Percentiles rank a stretch among this genome's conserved stretches.
Evolutionary conservation across 92 coral and sea anemone genomes (phyloP).

Genomic region (Heliopora coerulea): DNA sequence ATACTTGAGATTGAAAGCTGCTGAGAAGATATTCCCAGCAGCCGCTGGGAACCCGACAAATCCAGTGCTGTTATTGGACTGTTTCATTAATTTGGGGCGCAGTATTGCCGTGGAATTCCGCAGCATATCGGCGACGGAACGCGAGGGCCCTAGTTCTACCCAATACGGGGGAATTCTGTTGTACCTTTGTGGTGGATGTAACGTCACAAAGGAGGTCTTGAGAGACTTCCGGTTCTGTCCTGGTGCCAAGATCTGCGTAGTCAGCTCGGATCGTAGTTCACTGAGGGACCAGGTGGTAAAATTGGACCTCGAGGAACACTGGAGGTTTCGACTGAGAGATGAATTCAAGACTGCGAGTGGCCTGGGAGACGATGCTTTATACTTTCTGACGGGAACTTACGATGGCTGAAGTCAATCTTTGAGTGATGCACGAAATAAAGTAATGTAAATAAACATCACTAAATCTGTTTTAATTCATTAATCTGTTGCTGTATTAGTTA

Average conservation of each 20-base stretch:
- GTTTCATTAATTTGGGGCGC: constrained; percentile 88
- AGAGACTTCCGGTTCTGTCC: constrained; percentile 81
- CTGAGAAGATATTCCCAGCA: constrained; percentile 75
- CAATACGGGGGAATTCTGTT: constrained; percentile 85
- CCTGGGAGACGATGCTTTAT: constrained; percentile 83
- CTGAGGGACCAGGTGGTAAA: constrained; percentile 94
- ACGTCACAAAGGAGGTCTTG: constrained; percentile 73
- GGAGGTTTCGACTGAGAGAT: constrained; percentile 95
- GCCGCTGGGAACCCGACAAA: constrained; percentile 69
- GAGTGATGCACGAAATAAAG: no score
- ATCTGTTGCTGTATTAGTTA: no score
- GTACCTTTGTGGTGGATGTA: constrained; percentile 66
- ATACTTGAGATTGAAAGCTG: constrained; percentile 76
- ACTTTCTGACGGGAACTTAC: constrained; percentile 88
- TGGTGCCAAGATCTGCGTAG: constrained; percentile 89
- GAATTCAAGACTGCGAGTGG: constrained; percentile 95
- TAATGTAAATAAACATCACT: no score
- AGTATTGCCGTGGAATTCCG: constrained; percentile 76
- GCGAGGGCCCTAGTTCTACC: constrained; percentile 51
- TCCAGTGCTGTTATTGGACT: constrained; percentile 79
- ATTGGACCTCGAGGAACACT: constrained; percentile 93
- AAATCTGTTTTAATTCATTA: no score
- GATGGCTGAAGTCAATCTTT: constrained; percentile 45
- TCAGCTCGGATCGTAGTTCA: constrained; percentile 91
- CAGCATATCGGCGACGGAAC: constrained; percentile 56